phyloP scores from a whole-genome alignment of 2,888 invertebrate genomes.

The Hemicrepidius hirtus region DNA sequence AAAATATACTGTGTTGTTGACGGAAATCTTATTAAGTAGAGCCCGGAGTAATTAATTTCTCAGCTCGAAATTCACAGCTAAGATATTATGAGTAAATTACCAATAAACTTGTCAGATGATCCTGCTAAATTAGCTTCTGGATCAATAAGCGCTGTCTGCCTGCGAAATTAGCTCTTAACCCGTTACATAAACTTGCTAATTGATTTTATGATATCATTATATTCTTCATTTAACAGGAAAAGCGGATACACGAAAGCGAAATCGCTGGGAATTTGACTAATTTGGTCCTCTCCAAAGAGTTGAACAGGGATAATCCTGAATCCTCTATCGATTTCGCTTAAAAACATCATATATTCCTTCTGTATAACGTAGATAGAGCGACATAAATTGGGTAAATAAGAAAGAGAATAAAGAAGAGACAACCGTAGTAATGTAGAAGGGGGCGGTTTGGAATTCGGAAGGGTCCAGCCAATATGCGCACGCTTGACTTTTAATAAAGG shows the following conservation, averaged over 20 bases:
- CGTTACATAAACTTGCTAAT: constrained; percentile 61
- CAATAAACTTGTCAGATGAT: constrained; percentile 62
- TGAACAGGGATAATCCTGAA: constrained; percentile 4
- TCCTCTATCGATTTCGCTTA: constrained; percentile 17
- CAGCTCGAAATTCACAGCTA: constrained; percentile 56
- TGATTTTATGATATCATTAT: constrained; percentile 61
- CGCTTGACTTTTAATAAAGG: constrained; percentile 71
- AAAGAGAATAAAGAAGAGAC: constrained; percentile 64
- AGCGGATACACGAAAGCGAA: constrained; percentile 11
- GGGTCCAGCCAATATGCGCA: constrained; percentile 67
- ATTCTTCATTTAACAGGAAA: constrained; percentile 41
- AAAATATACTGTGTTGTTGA: constrained; percentile 51
- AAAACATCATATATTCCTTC: constrained; percentile 28
- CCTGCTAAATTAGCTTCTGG: constrained; percentile 59
- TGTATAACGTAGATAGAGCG: constrained; percentile 56
- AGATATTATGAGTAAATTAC: constrained; percentile 63
- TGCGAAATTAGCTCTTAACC: constrained; percentile 62
- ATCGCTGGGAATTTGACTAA: constrained; percentile 25
- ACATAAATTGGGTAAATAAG: constrained; percentile 65
- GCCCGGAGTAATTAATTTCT: constrained; percentile 58
- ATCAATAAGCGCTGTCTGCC: constrained; percentile 61
- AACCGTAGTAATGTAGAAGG: constrained; percentile 60
- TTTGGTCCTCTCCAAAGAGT: constrained; percentile 15
- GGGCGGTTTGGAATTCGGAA: constrained; percentile 60
- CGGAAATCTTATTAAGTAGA: constrained; percentile 55